These are phyloP conservation scores for Stegodyphus mimosarum DNA, from an alignment of 1,140 invertebrate species.

Conservation along the genomic window DNA sequence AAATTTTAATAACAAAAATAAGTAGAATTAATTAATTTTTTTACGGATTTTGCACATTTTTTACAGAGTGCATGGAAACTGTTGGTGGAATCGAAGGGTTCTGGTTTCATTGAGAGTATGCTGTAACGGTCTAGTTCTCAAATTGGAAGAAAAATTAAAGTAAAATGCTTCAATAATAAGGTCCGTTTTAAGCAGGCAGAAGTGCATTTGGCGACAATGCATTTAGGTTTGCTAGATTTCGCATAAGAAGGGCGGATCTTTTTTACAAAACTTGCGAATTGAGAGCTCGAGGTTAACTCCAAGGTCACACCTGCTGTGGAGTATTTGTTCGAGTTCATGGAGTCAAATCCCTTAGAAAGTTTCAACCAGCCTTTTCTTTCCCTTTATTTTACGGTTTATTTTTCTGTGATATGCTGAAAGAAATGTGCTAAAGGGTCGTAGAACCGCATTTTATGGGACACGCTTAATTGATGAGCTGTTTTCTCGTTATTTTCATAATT, in stretches of 20 bases:
- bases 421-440: slow-evolving; percentile 56
- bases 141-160: too few species aligned
- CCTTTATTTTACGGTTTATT: slow-evolving; percentile 36
- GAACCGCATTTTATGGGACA: slow-evolving; percentile 47
- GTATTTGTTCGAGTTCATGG: slow-evolving; percentile 59
- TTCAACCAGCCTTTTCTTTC: slow-evolving; percentile 5
- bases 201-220: slow-evolving; percentile 30
- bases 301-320: slow-evolving; percentile 49
- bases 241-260: slow-evolving; percentile 46
- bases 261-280: slow-evolving; percentile 43
- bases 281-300: slow-evolving; percentile 55
- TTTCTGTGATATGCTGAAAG: slow-evolving; percentile 54
- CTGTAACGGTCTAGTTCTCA: too few species aligned
- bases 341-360: slow-evolving; percentile 42
- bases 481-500: slow-evolving; percentile 41
- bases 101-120: too few species aligned
- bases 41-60: too few species aligned
- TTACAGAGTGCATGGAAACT: too few species aligned
- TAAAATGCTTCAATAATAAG: too few species aligned
- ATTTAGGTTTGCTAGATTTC: slow-evolving; percentile 14
- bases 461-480: slow-evolving; percentile 38
- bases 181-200: too few species aligned
- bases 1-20: too few species aligned
- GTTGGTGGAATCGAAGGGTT: too few species aligned
- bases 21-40: too few species aligned